phyloP scores from a whole-genome alignment of 2,888 invertebrate genomes.

The Megamerina dolium region DNA sequence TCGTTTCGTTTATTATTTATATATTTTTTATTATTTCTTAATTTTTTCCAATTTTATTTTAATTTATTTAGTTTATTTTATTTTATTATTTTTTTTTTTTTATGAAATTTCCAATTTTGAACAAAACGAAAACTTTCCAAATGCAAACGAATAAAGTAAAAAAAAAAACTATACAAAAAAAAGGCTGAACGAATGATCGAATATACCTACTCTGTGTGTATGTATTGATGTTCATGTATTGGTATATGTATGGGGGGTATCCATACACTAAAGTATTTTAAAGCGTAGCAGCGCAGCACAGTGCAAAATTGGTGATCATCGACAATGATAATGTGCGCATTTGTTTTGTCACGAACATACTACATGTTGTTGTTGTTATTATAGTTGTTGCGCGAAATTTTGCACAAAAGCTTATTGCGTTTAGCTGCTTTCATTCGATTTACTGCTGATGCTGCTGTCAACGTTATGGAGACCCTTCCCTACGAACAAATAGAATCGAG shows the following conservation, averaged over 20 bases:
- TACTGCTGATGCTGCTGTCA: too few relatives aligned
- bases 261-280: too few relatives aligned
- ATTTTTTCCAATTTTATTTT: slow-evolving; percentile 13
- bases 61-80: slow-evolving; percentile 5
- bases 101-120: slow-evolving; percentile 31
- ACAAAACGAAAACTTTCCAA: slow-evolving; percentile 41
- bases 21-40: slow-evolving; percentile 7
- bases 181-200: slow-evolving; percentile 4
- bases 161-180: slow-evolving; percentile 4
- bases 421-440: too few relatives aligned
- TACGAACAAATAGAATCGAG: too few relatives aligned
- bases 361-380: slow-evolving; percentile 17
- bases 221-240: too few relatives aligned
- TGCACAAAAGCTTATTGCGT: slow-evolving; percentile 23
- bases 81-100: neutral
- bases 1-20: slow-evolving; percentile 1
- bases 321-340: slow-evolving; percentile 45
- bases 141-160: slow-evolving; percentile 12
- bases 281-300: slow-evolving; percentile 6
- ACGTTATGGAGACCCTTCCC: too few relatives aligned
- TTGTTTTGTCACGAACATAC: slow-evolving; percentile 42
- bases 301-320: slow-evolving; percentile 37
- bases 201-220: too few relatives aligned
- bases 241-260: too few relatives aligned
- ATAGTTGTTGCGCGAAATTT: slow-evolving; percentile 31